Conservation (phyloP, 2,888 invertebrate species). For the Lordiphosa fenestrarum region DNA sequence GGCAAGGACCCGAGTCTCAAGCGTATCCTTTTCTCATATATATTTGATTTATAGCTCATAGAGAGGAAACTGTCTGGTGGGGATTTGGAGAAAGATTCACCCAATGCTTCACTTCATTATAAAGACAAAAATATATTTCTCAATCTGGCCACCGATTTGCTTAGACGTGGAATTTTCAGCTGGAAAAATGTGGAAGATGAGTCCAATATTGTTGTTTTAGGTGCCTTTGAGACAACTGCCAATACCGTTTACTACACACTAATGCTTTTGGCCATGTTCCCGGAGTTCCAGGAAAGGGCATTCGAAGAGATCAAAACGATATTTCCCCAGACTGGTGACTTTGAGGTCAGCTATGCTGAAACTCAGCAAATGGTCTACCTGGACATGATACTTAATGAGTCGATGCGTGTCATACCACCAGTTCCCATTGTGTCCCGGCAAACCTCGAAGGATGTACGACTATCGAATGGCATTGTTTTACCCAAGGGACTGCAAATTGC, state of each 20-base stretch:
- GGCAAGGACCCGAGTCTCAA: neutral
- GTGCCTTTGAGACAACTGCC: constrained; percentile 78
- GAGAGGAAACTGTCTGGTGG: constrained; percentile 53
- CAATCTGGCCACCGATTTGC: constrained; percentile 68
- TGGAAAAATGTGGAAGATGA: constrained; percentile 74
- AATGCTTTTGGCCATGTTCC: constrained; percentile 75
- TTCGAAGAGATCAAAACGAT: constrained; percentile 71
- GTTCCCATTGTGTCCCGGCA: constrained; percentile 75
- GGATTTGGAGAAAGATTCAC: constrained; percentile 4
- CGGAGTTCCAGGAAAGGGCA: constrained; percentile 71
- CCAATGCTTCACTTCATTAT: neutral
- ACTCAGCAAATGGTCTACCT: constrained; percentile 74
- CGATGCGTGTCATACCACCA: constrained; percentile 76
- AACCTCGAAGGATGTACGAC: constrained; percentile 55
- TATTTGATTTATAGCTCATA: constrained; percentile 45
- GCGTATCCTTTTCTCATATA: neutral
- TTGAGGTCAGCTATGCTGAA: constrained; percentile 67
- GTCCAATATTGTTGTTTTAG: constrained; percentile 76
- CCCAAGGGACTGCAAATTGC: constrained; percentile 76
- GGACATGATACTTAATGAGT: constrained; percentile 77
- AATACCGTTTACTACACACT: constrained; percentile 67
- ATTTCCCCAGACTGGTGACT: constrained; percentile 58
- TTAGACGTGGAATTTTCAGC: constrained; percentile 62
- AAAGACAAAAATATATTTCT: constrained; percentile 60
- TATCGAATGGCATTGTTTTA: constrained; percentile 70